Percentiles rank a stretch among this genome's conserved stretches.
Conservation (phyloP, 2,888 invertebrate genomes). For the Drosophila parthenogenetica region DNA sequence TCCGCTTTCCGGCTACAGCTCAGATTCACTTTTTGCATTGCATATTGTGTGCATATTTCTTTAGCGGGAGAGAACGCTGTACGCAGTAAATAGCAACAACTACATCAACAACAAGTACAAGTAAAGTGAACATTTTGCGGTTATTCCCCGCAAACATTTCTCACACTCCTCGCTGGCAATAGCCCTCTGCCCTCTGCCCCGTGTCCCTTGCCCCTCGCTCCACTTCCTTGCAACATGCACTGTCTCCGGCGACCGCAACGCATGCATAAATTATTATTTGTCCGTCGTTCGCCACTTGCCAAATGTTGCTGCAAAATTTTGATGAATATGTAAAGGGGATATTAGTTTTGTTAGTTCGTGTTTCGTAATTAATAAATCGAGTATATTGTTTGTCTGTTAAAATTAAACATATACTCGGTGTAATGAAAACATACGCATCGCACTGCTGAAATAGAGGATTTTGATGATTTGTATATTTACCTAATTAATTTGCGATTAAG, state of each 20-base stretch:
- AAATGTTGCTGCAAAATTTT: constrained; percentile 66
- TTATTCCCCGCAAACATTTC: constrained; percentile 56
- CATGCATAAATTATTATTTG: constrained; percentile 80
- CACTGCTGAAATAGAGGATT: too few species aligned
- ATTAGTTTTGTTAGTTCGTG: constrained; percentile 9
- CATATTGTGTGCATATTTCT: constrained; percentile 57
- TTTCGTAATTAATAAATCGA: too few species aligned
- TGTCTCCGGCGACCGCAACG: constrained; percentile 69
- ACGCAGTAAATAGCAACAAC: constrained; percentile 47
- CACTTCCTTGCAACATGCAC: not conserved
- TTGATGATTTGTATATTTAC: too few species aligned
- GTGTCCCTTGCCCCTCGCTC: not conserved
- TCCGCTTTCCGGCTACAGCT: constrained; percentile 77
- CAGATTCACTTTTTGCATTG: constrained; percentile 73
- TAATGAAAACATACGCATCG: too few species aligned
- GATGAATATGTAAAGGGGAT: constrained; percentile 6
- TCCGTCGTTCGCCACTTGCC: constrained; percentile 71
- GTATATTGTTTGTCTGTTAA: too few species aligned
- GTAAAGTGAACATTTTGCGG: constrained; percentile 70
- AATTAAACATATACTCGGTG: too few species aligned
- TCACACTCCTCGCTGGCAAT: constrained; percentile 5
- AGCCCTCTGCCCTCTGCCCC: too few species aligned
- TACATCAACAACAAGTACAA: constrained; percentile 37
- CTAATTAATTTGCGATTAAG: not conserved
- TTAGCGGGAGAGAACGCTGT: constrained; percentile 37